Percentiles rank a stretch among this genome's conserved stretches.
Conservation (phyloP, 2,113 vertebrate species). For the Polypterus senegalus region DNA sequence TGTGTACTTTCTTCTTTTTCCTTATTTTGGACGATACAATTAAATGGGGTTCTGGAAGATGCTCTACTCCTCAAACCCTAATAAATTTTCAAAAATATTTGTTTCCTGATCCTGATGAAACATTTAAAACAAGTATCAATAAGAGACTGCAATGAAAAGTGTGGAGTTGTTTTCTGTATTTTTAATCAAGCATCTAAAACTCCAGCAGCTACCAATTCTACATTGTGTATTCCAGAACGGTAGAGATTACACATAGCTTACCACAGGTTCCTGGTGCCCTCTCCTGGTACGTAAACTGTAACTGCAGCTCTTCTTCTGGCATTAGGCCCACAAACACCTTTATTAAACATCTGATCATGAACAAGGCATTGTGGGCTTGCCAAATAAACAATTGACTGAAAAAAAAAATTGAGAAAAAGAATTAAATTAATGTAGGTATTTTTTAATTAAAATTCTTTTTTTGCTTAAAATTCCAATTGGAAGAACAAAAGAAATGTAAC, state of each 20-base stretch:
- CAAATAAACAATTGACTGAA: constrained; percentile 91
- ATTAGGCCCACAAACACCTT: constrained; percentile 87
- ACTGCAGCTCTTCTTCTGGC: constrained; percentile 77
- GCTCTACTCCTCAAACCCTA: too few species aligned
- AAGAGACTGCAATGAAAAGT: too few species aligned
- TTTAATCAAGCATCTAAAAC: too few species aligned
- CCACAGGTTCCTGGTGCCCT: constrained; percentile 62
- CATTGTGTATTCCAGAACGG: too few species aligned
- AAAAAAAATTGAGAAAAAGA: constrained; percentile 26
- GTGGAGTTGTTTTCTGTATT: too few species aligned
- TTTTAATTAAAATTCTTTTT: neutral
- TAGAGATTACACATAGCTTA: constrained; percentile 35
- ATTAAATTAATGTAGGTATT: neutral
- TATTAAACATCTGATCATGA: constrained; percentile 88
- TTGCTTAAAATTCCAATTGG: neutral
- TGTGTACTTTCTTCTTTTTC: too few species aligned
- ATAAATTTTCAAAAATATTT: too few species aligned
- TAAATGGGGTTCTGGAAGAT: too few species aligned
- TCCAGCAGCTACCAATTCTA: too few species aligned
- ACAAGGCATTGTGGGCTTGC: constrained; percentile 93
- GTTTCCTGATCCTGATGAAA: too few species aligned
- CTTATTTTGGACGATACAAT: too few species aligned
- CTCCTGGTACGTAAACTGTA: constrained; percentile 82
- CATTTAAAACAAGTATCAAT: too few species aligned
- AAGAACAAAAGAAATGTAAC: neutral